Evolutionary conservation across 2,888 invertebrate species (phyloP).

Genomic region (Thera britannica): DNA sequence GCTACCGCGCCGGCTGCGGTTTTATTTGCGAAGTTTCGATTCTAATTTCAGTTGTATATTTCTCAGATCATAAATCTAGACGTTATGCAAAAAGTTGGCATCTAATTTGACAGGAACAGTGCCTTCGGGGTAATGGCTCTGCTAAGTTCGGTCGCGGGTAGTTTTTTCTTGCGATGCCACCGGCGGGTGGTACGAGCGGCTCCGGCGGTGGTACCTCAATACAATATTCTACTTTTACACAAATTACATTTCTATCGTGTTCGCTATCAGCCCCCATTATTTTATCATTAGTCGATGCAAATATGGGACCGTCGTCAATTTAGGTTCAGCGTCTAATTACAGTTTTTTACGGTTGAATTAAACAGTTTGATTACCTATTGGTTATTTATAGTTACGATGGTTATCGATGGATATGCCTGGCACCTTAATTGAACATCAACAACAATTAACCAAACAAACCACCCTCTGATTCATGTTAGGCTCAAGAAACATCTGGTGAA

Average conservation of each 20-base stretch:
- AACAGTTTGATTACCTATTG: constrained; percentile 36
- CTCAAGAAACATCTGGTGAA: constrained; percentile 43
- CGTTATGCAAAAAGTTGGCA: constrained; percentile 59
- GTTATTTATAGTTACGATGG: constrained; percentile 31
- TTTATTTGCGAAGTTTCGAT: constrained; percentile 47
- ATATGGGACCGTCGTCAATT: constrained; percentile 65
- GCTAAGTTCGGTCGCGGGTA: constrained; percentile 73
- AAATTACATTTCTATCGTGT: constrained; percentile 84
- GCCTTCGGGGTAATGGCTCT: constrained; percentile 58
- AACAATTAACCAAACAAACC: constrained; percentile 50
- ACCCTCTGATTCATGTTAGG: constrained; percentile 34
- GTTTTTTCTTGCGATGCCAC: constrained; percentile 70
- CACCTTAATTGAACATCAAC: constrained; percentile 42
- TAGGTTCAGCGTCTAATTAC: constrained; percentile 63
- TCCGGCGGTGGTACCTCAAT: constrained; percentile 57
- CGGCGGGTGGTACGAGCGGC: constrained; percentile 75
- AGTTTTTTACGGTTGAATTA: constrained; percentile 40
- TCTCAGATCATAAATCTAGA: constrained; percentile 56
- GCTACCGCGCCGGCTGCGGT: constrained; percentile 30
- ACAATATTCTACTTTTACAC: constrained; percentile 77
- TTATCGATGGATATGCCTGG: constrained; percentile 34
- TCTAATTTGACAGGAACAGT: constrained; percentile 58
- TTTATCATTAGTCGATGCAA: constrained; percentile 80
- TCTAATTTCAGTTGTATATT: constrained; percentile 49
- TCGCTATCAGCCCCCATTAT: constrained; percentile 80